These are phyloP conservation scores for Coelopa frigida DNA, from an alignment of 1,140 invertebrate species.

Conservation along the genomic window DNA sequence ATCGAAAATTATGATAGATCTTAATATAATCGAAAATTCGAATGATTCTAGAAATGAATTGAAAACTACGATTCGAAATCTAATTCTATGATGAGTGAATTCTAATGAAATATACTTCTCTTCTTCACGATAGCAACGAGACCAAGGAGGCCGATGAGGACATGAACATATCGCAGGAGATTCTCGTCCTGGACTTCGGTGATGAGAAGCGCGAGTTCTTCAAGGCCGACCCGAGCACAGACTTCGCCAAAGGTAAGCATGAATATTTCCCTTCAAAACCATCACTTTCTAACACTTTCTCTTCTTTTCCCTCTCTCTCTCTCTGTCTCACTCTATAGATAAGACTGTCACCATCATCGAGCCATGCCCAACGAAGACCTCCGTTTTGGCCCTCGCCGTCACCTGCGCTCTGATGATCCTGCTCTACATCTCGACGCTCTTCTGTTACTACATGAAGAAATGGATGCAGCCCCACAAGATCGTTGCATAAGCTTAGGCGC, in stretches of 20 bases:
- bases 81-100: too few species aligned
- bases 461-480: slow-evolving; percentile 77
- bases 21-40: too few species aligned
- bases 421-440: slow-evolving; percentile 82
- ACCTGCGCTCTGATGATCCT: slow-evolving; percentile 82
- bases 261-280: not conserved
- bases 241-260: slow-evolving; percentile 60
- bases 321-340: slow-evolving; percentile 52
- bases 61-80: too few species aligned
- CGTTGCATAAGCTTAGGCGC: slow-evolving; percentile 52
- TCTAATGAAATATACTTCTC: too few species aligned
- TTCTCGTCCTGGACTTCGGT: slow-evolving; percentile 83
- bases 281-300: not conserved
- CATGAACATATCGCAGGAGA: slow-evolving; percentile 91
- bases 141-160: slow-evolving; percentile 69
- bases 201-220: slow-evolving; percentile 80
- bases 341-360: slow-evolving; percentile 80
- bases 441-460: slow-evolving; percentile 86
- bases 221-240: slow-evolving; percentile 67
- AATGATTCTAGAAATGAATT: too few species aligned
- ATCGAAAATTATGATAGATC: too few species aligned
- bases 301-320: not conserved
- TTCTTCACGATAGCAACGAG: slow-evolving; percentile 43
- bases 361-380: slow-evolving; percentile 83
- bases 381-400: slow-evolving; percentile 78